A percentile compares a stretch with the other conserved stretches of the same genome.
phyloP scores from a whole-genome alignment of 1,140 invertebrate genomes.

The Nasonia vitripennis region DNA sequence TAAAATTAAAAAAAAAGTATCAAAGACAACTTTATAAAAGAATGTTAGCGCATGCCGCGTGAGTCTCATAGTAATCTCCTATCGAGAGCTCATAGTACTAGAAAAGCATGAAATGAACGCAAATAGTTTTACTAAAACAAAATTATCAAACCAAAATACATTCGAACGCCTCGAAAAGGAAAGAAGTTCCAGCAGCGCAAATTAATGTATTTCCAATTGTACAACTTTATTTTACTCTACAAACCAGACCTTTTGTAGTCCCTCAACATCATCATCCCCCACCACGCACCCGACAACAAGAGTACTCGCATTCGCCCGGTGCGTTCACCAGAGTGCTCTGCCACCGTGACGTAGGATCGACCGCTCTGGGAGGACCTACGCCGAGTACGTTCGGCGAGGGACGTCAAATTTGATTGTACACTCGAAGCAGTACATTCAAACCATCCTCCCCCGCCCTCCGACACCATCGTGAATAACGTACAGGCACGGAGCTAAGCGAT shows the following conservation, averaged over 20 bases:
- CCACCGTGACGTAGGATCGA: slow-evolving; percentile 10
- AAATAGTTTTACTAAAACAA: slow-evolving; percentile 17
- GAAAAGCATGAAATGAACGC: background rate
- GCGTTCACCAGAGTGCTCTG: background rate
- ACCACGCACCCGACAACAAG: slow-evolving; percentile 19
- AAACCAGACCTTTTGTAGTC: slow-evolving; percentile 16
- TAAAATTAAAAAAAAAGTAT: too few relatives aligned
- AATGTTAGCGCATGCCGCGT: background rate
- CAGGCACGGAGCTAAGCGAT: background rate
- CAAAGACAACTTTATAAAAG: too few relatives aligned
- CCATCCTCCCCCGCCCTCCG: slow-evolving; percentile 9
- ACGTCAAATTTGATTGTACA: background rate
- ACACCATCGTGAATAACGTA: background rate
- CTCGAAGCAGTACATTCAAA: background rate
- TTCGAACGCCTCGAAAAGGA: background rate
- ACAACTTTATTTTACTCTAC: slow-evolving; percentile 43
- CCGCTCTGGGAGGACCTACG: slow-evolving; percentile 30
- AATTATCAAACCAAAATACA: slow-evolving; percentile 25
- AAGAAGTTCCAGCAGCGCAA: background rate
- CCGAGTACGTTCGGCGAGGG: background rate
- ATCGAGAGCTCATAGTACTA: background rate
- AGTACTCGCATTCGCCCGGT: slow-evolving; percentile 25
- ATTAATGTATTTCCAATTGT: slow-evolving; percentile 13
- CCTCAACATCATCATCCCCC: background rate
- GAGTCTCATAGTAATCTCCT: background rate